Base-by-base conservation (phyloP, 2,888 invertebrate species). In the Neoitamus cyanurus region DNA sequence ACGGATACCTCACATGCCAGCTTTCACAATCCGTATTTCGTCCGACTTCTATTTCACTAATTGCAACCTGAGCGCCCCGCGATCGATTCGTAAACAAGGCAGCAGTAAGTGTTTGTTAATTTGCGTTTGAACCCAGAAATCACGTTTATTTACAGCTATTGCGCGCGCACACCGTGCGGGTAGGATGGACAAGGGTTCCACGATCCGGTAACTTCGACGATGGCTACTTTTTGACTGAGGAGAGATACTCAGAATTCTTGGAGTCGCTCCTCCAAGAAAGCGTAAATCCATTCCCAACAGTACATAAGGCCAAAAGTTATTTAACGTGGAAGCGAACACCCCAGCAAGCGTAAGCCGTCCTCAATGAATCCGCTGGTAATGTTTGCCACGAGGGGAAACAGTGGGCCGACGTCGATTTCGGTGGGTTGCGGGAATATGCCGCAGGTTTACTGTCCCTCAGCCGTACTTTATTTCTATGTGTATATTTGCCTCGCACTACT, bases 221-320 rank as follows among this genome's bases (percentile, higher is more conserved):
- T 78, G 48, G 78, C 31, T 34, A 42, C 78, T 78, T 78, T 48
- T 78, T 48, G 78, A 78, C 78, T 48, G 58, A 78, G 30, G 78
- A 48, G 58, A 78, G 5, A 9, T 20, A 34, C 78, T 78, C 78
- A 5, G 15, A 25, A 30, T 75, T 42, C 78, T 48, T 58, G n/a
- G 15, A 30, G 30, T 28, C 42, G 46, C 77, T 77, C 30, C 78
- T 78, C 28, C 78, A 78, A 78, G 78, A 78, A 78, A 46, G 1
- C 46, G 34, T 36, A 37, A 75, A 75, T 75, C 37, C 42, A 42
- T 78, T 31, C 78, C 25, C 15, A 36, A n/a, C 9, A 73, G 73
- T 78, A 78, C 15, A 48, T 78, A 78, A 77, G 42, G 11, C 75
- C 37, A 37, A 75, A 75, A 46, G 77, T 77, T 77, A 46, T 77